Evolutionary conservation across 2,888 invertebrate species (phyloP).

Genomic region (Tenthredo distinguenda): DNA sequence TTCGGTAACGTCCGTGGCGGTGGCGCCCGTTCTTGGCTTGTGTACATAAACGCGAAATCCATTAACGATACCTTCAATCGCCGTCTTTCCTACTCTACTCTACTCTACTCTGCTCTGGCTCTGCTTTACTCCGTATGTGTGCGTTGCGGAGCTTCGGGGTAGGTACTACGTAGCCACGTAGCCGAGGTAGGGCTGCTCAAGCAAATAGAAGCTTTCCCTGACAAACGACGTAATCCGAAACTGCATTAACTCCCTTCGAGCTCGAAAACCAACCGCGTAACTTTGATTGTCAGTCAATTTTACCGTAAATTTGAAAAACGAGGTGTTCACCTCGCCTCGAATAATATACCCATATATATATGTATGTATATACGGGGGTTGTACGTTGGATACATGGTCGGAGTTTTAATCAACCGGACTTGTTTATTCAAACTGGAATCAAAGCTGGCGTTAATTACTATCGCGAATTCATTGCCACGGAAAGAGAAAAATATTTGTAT

Average conservation of each 20-base stretch:
- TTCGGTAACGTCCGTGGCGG: conserved; percentile 15
- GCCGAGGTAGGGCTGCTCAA: not conserved
- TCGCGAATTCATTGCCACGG: not conserved
- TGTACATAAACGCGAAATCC: conserved; percentile 62
- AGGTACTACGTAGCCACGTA: not conserved
- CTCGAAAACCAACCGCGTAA: not conserved
- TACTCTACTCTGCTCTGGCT: not conserved
- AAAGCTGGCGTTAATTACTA: not conserved
- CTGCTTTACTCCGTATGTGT: not conserved
- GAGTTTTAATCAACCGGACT: conserved; percentile 7
- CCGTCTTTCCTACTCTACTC: conserved; percentile 12
- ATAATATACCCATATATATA: not conserved
- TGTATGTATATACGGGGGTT: not conserved
- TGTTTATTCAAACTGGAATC: not conserved
- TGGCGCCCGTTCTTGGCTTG: conserved; percentile 41
- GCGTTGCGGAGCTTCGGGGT: not conserved
- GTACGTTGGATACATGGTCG: not conserved
- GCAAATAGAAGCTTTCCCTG: conserved; percentile 36
- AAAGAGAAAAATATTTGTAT: not conserved
- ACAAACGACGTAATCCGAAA: conserved; percentile 49
- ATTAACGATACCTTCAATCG: conserved; percentile 59
- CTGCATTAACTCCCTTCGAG: conserved; percentile 44
- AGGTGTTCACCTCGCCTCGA: not conserved
- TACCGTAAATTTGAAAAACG: not conserved
- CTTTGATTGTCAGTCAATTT: not conserved